Conservation (phyloP, 2,113 vertebrate species). For the Sturnira hondurensis region DNA sequence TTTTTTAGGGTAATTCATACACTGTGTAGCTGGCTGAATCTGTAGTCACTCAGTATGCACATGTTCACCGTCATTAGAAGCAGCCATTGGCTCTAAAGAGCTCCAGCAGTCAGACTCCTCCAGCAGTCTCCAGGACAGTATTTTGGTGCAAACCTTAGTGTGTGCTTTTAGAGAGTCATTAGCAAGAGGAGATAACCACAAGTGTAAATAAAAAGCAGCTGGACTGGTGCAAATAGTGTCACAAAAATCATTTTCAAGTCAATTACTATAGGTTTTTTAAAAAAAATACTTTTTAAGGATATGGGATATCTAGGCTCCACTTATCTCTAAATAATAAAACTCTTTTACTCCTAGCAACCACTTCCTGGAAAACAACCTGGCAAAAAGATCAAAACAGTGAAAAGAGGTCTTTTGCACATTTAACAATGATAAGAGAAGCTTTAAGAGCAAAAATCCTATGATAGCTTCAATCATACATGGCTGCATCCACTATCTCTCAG, state of each 20-base stretch:
- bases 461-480: not conserved
- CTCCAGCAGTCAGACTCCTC: not conserved
- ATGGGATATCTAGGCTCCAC: not conserved
- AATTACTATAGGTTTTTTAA: not conserved
- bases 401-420: constrained; percentile 49
- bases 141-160: not conserved
- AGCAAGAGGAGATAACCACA: constrained; percentile 39
- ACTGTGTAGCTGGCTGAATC: not conserved
- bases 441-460: constrained; percentile 50
- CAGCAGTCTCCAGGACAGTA: not conserved
- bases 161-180: constrained; percentile 54
- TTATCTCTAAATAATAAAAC: constrained; percentile 68
- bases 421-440: constrained; percentile 44
- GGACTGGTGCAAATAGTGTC: not conserved
- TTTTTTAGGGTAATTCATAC: not conserved
- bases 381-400: constrained; percentile 43
- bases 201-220: constrained; percentile 56
- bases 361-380: constrained; percentile 58
- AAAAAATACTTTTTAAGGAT: constrained; percentile 18
- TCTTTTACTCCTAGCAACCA: constrained; percentile 61
- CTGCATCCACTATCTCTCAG: not conserved
- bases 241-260: constrained; percentile 33
- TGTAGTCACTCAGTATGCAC: not conserved
- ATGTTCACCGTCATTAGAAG: not conserved
- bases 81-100: constrained; percentile 3